Evolutionary conservation across 2,113 vertebrate genomes (phyloP), one percentile per base, ranked within the genome.

Genomic region (Antennarius striatus): DNA sequence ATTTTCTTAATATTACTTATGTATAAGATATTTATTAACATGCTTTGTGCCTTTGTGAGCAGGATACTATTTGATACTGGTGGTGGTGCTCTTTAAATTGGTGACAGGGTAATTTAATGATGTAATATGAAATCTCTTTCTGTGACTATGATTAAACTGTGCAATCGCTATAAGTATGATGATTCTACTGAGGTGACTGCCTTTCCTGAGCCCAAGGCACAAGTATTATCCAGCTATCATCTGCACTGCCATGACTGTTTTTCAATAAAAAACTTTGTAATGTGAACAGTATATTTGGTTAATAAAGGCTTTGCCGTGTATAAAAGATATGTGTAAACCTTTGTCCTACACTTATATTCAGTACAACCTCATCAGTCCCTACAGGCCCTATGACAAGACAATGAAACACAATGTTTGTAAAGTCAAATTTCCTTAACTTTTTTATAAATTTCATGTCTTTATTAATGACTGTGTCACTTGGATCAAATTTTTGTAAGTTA

Each of bases 11-110:
- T 78, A 22, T 79, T 45, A 46, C 14, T 14, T 47, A 52, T 80
- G 55, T 77, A 77, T 29, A 81, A 80, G 59, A 78, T 90, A 90
- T 91, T 89, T 90, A 86, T 89, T 83, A 64, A 63, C 56, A 75
- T 77, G 48, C 56, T 66, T 76, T 78, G 67, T 89, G 73, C 82
- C 84, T 87, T 87, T 75, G 30, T 80, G 53, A 67, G 71, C n/a
- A 73, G 46, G 39, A 48, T 55, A 50, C 40, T 69, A 6, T 68
- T 40, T 72, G 39, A 80, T 71, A 40, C 15, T 68, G 82, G 68
- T 83, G 82, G 36, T 14, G 57, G 51, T 48, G 11, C 62, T 67
- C 30, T 59, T 40, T 55, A 46, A 69, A 62, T 65, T 76, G 65
- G 58, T 32, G 29, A 71, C 61, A 64, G 68, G 73, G 72, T 77